Evolutionary conservation across 2,113 vertebrate species (phyloP).

Genomic region (Saccopteryx leptura): DNA sequence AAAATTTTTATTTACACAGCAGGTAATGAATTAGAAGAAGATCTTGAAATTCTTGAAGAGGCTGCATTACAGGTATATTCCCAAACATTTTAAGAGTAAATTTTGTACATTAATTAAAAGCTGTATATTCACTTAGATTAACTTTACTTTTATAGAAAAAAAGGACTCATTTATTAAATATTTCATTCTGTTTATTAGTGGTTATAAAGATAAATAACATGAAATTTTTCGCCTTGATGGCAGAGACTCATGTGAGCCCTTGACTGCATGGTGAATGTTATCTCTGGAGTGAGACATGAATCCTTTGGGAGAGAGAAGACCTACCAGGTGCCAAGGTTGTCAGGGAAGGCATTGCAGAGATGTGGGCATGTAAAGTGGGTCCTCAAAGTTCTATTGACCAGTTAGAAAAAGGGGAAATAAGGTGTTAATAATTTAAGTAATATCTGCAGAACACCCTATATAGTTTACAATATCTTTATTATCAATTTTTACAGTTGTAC

Average conservation of each 20-base stretch:
- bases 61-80: slow-evolving; percentile 96
- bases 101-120: slow-evolving; percentile 35
- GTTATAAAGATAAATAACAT: neutral
- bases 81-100: slow-evolving; percentile 31
- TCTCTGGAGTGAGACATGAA: neutral
- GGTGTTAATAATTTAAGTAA: slow-evolving; percentile 43
- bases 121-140: neutral
- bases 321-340: neutral
- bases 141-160: slow-evolving; percentile 20
- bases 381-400: neutral
- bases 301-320: neutral
- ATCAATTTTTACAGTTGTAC: neutral
- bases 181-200: neutral
- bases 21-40: slow-evolving; percentile 98
- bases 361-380: neutral
- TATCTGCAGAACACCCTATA: neutral
- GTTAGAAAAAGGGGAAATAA: neutral
- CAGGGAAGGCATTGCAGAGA: neutral
- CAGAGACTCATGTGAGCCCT: neutral
- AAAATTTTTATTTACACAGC: slow-evolving; percentile 79
- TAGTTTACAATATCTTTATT: slow-evolving; percentile 6
- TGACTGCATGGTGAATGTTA: neutral
- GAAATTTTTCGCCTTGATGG: neutral
- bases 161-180: neutral
- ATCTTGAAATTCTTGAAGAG: slow-evolving; percentile 99